Base-by-base conservation (phyloP, 2,888 invertebrate species). In the Ptilodon capucinus region DNA sequence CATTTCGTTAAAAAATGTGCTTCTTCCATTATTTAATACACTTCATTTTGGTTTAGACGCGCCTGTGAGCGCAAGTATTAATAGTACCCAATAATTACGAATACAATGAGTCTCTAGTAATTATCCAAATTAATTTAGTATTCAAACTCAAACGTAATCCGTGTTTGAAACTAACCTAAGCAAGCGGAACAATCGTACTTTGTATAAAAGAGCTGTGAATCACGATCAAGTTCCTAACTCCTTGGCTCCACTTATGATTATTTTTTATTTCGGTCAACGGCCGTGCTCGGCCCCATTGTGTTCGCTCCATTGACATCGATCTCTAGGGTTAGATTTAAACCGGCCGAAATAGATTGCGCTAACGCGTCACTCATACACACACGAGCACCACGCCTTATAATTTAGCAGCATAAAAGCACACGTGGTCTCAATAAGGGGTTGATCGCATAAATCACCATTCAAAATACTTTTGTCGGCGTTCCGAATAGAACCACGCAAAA, bases 261-360 rank as follows among this genome's bases (percentile, higher is more conserved):
- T 82, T 86, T 87, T 83, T 86, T 85, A 81, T 82, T 82, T 82
- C 85, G 86, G 88, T 89, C 86, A 88, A 86, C 77, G 86, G 75
- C 86, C 88, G 85, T 61, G 57, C 59, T 56, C 77, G 76, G 76
- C 75, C 78, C 75, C 76, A 80, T 81, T 81, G 79, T 81, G 67
- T 61, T 52, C 76, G 79, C 70, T 84, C 84, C 78, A 85, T 83
- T 87, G 85, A 87, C 84, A 85, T 81, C 82, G 68, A 82, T 85
- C 69, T 70, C 73, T 81, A 78, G 84, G 84, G 83, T 84, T 81
- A 81, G 79, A 79, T 75, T 79, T 76, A 71, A 79, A 67, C 61
- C 61, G 64, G 47, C 58, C 53, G 46, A 69, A 74, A 64, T 70
- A 59, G 57, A 60, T 52, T 57, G 50, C 46, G 47, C 42, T 41